Base-by-base conservation (phyloP, 2,113 vertebrate species). In the Chaetodon auriga region DNA sequence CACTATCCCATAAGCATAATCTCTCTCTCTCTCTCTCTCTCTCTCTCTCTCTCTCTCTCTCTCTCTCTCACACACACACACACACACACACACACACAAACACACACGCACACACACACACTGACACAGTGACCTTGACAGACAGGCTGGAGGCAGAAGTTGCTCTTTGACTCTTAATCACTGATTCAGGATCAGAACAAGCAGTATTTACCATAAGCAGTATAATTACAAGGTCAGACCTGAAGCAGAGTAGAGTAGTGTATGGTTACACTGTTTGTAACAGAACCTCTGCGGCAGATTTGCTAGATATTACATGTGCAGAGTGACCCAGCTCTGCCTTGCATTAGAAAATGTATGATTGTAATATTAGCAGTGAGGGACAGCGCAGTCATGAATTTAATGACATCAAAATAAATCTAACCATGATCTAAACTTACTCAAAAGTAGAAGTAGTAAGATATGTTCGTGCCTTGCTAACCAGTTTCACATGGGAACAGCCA, bases 81-180 rank as follows among this genome's bases (percentile, higher is more conserved):
- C 58, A 49, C 45, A 48, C 72, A 53, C 46, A 35, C 23, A 35
- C 46, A 19, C 46, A 21, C 46, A n/a, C 55, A 83, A 68, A 48
- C 73, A 83, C 72, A 54, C 78, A 68, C 72, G 51, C 82, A 66
- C 84, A 75, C 81, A 57, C 78, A 80, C 69, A 64, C 48, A 70
- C 64, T 11, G 15, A 82, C 75, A 87, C 68, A 30, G 62, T 87
- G 77, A 87, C 89, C 82, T 87, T 87, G 88, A 82, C 70, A 89
- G 78, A 71, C 74, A 73, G 66, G 61, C 77, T 81, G 14, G 49
- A 80, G 72, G 78, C 77, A 80, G 57, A 70, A 81, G 69, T 89
- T 81, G 65, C 73, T 89, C 77, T 89, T 57, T 86, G 77, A 77
- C 83, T 85, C 76, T 88, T 85, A 72, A 82, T 85, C 76, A 82